These are phyloP conservation scores for Dorcus hopei DNA, from an alignment of 2,888 invertebrate genomes.

Conservation along the genomic window DNA sequence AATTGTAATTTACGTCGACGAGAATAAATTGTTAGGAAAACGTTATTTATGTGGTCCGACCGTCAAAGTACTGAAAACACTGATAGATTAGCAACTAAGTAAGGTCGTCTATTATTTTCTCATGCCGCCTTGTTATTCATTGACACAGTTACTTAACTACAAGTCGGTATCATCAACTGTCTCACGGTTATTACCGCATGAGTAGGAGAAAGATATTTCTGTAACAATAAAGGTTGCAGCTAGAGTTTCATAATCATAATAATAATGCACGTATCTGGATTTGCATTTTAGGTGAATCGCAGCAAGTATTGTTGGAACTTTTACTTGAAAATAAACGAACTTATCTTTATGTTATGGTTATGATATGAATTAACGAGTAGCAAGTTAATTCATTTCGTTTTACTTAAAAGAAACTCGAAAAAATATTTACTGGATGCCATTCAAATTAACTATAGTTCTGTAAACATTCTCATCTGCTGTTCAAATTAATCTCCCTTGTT, in stretches of 20 bases:
- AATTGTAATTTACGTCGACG: too few relatives aligned
- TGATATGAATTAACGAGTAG: neutral
- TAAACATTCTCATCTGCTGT: too few relatives aligned
- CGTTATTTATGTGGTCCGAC: slow-evolving; percentile 16
- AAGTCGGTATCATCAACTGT: slow-evolving; percentile 16
- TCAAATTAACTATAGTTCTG: too few relatives aligned
- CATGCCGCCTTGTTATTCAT: slow-evolving; percentile 23
- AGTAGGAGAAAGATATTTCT: slow-evolving; percentile 13
- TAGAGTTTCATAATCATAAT: neutral
- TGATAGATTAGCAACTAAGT: slow-evolving; percentile 20
- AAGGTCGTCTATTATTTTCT: slow-evolving; percentile 22
- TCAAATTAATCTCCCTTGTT: too few relatives aligned
- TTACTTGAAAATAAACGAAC: neutral
- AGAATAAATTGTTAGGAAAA: slow-evolving; percentile 3
- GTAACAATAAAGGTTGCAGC: neutral
- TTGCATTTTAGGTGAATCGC: neutral
- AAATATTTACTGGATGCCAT: too few relatives aligned
- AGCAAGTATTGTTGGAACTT: neutral
- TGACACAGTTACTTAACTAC: slow-evolving; percentile 21
- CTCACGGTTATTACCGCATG: slow-evolving; percentile 23
- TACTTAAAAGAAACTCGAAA: too few relatives aligned
- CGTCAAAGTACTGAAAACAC: slow-evolving; percentile 13
- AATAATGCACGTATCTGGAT: neutral
- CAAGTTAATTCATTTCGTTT: too few relatives aligned
- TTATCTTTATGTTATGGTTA: neutral